Evolutionary conservation across 2,113 vertebrate genomes (phyloP).

Genomic region (Ramphastos sulfuratus): DNA sequence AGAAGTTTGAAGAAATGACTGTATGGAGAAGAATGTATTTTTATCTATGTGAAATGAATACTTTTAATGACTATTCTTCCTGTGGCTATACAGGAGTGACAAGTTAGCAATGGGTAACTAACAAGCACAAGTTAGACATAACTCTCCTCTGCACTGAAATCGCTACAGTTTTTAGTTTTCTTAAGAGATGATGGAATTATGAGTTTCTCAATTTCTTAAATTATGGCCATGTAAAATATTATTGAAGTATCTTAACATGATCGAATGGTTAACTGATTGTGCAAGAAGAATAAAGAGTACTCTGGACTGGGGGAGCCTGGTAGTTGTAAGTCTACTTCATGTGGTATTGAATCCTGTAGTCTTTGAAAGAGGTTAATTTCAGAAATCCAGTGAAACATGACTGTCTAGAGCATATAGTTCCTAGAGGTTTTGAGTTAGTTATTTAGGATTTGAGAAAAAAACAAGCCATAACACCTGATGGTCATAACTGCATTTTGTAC

Average conservation of each 20-base stretch:
- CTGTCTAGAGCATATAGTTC: neutral
- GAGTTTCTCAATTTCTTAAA: constrained; percentile 58
- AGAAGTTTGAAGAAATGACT: neutral
- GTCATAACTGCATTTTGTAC: constrained; percentile 36
- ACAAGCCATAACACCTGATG: neutral
- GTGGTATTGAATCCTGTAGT: neutral
- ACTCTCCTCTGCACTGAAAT: constrained; percentile 13
- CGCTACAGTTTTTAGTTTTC: neutral
- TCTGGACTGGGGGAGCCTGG: neutral
- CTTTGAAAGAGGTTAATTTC: neutral
- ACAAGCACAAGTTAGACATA: neutral
- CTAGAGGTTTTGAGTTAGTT: constrained; percentile 33
- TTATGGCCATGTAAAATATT: constrained; percentile 65
- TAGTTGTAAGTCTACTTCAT: constrained; percentile 32
- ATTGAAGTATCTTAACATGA: constrained; percentile 63
- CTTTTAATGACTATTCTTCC: constrained; percentile 10
- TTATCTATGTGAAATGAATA: neutral
- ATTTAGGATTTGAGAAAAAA: constrained; percentile 41
- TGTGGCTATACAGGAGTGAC: neutral
- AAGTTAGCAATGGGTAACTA: neutral
- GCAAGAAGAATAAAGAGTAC: neutral
- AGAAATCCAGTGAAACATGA: neutral
- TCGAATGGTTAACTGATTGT: constrained; percentile 55
- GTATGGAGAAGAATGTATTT: neutral
- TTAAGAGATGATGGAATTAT: neutral